phyloP scores from a whole-genome alignment of 2,797 vertebrate species.

The Chaenodraco wilsoni region DNA sequence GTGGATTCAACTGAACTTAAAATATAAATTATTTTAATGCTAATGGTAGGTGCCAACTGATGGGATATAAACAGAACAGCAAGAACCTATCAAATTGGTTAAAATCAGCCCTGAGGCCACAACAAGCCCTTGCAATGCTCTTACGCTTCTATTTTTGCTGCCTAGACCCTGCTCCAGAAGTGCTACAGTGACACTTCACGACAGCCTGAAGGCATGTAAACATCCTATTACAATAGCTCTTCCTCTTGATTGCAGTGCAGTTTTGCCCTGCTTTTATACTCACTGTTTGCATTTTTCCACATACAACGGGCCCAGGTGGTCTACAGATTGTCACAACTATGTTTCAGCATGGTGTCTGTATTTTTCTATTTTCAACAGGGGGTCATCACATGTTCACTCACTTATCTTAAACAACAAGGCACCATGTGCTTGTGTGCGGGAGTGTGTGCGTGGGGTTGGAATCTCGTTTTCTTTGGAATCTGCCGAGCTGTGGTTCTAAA shows the following conservation, averaged over 20 bases:
- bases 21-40: slow-evolving; percentile 12
- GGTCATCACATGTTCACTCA: neutral
- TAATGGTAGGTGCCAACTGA: slow-evolving; percentile 18
- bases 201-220: slow-evolving; percentile 32
- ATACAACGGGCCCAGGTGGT: slow-evolving; percentile 12
- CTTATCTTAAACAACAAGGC: neutral
- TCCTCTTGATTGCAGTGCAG: slow-evolving; percentile 21
- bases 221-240: slow-evolving; percentile 31
- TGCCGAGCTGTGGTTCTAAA: neutral
- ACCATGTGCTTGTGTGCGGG: neutral
- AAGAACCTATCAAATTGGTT: slow-evolving; percentile 17
- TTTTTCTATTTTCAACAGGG: neutral
- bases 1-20: neutral
- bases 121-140: slow-evolving; percentile 19
- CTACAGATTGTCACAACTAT: slow-evolving; percentile 1
- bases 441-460: neutral
- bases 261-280: slow-evolving; percentile 2
- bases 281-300: neutral
- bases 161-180: slow-evolving; percentile 19
- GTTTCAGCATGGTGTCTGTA: neutral
- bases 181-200: slow-evolving; percentile 30
- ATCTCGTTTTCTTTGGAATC: neutral
- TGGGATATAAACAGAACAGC: slow-evolving; percentile 1
- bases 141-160: slow-evolving; percentile 22
- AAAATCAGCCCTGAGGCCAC: slow-evolving; percentile 17